Base-by-base conservation (phyloP, 2,888 invertebrate genomes). In the Drosophila kuntzei region DNA sequence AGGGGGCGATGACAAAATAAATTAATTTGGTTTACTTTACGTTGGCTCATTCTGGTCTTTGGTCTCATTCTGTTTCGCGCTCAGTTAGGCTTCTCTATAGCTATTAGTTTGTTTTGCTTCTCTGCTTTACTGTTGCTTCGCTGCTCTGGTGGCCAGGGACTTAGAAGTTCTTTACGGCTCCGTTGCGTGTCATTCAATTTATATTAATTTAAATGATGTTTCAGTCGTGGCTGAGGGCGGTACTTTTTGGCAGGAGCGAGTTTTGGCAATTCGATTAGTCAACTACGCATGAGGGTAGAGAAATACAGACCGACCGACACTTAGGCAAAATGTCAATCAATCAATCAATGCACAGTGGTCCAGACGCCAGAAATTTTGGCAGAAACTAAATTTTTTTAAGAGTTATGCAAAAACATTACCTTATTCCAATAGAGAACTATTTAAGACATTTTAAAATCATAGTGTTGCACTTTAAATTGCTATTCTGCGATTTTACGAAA, bases 141-240 rank as follows among this genome's bases (percentile, higher is more conserved):
- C 37, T 41, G 20, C 9, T 14, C 22, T 11, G 9, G 25, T 27
- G 55, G 53, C 49, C 44, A 64, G 66, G 71, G 71, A 71, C 54
- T 51, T 60, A 14, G 50, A 39, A 53, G 79, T 75, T 75, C 64
- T 75, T 81, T 75, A 79, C 71, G 78, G 76, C 63, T 58, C 76
- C 69, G 41, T 62, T 68, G 72, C 69, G 72, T 75, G 73, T 64
- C 62, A 70, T 74, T 63, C 70, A 64, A 74, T 74, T 75, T 75
- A 63, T 76, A 86, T 72, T 81, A 79, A 82, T 82, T 81, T 79
- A 68, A 80, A 72, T 82, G 65, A 79, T 76, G 80, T 82, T 68
- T 62, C 25, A 39, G 54, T 54, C 44, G 34, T 47, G 39, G 32
- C 61, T 41, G 34, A 22, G 34, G 46, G 66, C 37, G 53, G 43